phyloP scores from a whole-genome alignment of 2,888 invertebrate species.

The Ernsta delagoae region DNA sequence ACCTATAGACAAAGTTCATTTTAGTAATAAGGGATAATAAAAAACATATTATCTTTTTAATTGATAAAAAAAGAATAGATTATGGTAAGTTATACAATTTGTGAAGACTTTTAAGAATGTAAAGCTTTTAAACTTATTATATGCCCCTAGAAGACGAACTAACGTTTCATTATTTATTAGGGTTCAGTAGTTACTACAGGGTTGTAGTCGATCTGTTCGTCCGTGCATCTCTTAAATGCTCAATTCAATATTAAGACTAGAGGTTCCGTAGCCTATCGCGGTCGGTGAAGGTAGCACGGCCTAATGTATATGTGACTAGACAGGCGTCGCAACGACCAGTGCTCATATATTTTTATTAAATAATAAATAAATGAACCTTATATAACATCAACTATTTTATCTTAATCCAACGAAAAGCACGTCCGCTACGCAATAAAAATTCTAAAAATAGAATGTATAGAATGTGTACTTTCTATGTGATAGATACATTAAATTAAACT shows the following conservation, averaged over 20 bases:
- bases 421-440: slow-evolving; percentile 35
- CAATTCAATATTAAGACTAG: slow-evolving; percentile 77
- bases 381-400: slow-evolving; percentile 27
- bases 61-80: slow-evolving; percentile 64
- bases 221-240: slow-evolving; percentile 79
- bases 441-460: slow-evolving; percentile 30
- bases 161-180: slow-evolving; percentile 66
- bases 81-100: slow-evolving; percentile 79
- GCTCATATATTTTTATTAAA: slow-evolving; percentile 39
- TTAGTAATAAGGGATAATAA: slow-evolving; percentile 60
- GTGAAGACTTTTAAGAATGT: slow-evolving; percentile 76
- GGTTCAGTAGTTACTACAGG: slow-evolving; percentile 76
- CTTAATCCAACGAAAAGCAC: slow-evolving; percentile 33
- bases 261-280: slow-evolving; percentile 63
- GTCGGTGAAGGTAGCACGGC: slow-evolving; percentile 65
- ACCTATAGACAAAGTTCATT: slow-evolving; percentile 52
- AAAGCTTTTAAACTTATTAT: slow-evolving; percentile 76
- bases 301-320: slow-evolving; percentile 54
- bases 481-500: background rate
- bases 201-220: slow-evolving; percentile 78
- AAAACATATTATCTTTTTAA: slow-evolving; percentile 55
- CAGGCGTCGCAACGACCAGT: slow-evolving; percentile 46
- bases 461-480: slow-evolving; percentile 14
- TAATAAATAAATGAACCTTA: slow-evolving; percentile 28
- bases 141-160: slow-evolving; percentile 71